phyloP scores from a whole-genome alignment of 2,797 vertebrate genomes.

The Miopithecus talapoin region DNA sequence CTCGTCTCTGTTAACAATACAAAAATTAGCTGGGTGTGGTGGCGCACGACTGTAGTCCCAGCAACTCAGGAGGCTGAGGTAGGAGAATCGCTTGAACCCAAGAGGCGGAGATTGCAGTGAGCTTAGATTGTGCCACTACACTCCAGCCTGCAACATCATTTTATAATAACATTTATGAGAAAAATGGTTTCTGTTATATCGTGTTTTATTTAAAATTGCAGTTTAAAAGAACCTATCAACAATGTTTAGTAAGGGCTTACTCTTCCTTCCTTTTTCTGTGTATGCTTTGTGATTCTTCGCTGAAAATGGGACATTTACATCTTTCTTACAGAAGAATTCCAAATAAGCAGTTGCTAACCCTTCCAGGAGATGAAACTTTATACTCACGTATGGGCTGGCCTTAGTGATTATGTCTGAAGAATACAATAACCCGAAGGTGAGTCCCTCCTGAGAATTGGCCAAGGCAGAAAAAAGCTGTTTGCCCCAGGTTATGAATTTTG shows the following conservation, averaged over 20 bases:
- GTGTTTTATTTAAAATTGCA: not conserved
- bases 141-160: not conserved
- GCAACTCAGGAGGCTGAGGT: no score
- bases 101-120: no score
- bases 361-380: not conserved
- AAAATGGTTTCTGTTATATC: not conserved
- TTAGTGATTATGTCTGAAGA: not conserved
- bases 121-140: no score
- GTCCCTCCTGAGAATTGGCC: not conserved
- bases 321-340: not conserved
- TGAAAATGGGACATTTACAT: not conserved
- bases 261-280: not conserved
- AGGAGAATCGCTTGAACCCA: no score
- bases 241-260: not conserved
- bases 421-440: not conserved
- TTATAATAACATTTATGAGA: not conserved
- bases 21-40: no score
- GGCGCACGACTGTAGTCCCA: no score
- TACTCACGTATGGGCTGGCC: not conserved
- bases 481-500: not conserved
- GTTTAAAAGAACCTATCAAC: not conserved
- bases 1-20: no score
- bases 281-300: not conserved
- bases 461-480: not conserved
- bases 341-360: not conserved